Conservation (phyloP, 2,797 vertebrate species). For the Cottoperca gobio region DNA sequence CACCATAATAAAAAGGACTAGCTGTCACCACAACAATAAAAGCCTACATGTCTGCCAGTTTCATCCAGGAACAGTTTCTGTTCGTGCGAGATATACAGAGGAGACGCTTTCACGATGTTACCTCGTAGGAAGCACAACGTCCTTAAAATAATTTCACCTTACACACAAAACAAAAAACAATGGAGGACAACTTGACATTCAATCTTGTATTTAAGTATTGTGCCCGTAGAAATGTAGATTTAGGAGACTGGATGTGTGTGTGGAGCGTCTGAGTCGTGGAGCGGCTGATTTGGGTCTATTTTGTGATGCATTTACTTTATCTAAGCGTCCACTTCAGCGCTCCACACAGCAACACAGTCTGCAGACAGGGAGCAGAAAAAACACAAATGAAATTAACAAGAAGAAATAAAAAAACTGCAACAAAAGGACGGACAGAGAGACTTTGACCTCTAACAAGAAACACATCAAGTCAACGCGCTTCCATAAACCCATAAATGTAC, state of each 20-base stretch:
- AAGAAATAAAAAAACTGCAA: background rate
- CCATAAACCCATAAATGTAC: conserved; percentile 24
- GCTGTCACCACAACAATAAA: background rate
- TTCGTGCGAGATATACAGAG: background rate
- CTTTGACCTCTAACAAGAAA: conserved; percentile 7
- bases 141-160: background rate
- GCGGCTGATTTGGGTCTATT: background rate
- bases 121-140: background rate
- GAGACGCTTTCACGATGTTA: background rate
- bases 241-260: background rate
- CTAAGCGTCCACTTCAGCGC: background rate
- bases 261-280: conserved; percentile 2
- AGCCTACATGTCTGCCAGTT: conserved; percentile 16
- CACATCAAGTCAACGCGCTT: background rate
- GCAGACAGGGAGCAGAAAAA: conserved; percentile 4
- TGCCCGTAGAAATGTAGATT: background rate
- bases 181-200: background rate
- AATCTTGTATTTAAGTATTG: background rate
- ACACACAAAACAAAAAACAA: background rate
- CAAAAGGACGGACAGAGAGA: background rate
- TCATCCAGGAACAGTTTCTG: conserved; percentile 36
- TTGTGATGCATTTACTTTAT: background rate
- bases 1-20: background rate
- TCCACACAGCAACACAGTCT: conserved; percentile 18
- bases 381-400: background rate